A percentile compares a stretch with the other conserved stretches of the same genome.
Conservation (phyloP, 2,113 vertebrate genomes). For the Coptodon bakossiorum region DNA sequence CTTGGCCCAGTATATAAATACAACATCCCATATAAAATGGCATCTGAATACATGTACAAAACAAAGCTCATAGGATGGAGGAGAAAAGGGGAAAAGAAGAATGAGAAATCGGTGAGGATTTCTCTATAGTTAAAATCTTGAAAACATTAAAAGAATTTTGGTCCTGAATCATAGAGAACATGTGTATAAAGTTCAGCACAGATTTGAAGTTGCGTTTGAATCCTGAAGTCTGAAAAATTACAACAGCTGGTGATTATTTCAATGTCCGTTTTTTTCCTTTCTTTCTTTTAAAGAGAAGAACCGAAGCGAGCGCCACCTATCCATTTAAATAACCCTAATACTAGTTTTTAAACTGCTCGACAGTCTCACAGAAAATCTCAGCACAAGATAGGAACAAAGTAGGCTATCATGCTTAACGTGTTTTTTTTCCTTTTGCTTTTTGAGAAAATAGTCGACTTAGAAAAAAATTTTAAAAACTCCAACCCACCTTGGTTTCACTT, state of each 20-base stretch:
- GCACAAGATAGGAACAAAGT: constrained; percentile 88
- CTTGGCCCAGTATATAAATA: constrained; percentile 99
- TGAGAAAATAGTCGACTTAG: constrained; percentile 87
- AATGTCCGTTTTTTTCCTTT: constrained; percentile 37
- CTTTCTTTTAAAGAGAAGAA: constrained; percentile 77
- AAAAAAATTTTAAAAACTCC: constrained; percentile 64
- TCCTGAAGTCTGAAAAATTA: constrained; percentile 94
- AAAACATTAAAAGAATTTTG: constrained; percentile 90
- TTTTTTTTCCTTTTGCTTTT: constrained; percentile 72
- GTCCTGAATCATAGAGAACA: constrained; percentile 87
- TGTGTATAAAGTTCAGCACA: constrained; percentile 94
- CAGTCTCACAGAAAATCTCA: constrained; percentile 93
- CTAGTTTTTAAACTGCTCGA: constrained; percentile 89
- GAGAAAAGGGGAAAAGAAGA: constrained; percentile 29
- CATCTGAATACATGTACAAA: constrained; percentile 95
- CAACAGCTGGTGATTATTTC: constrained; percentile 87
- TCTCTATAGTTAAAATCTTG: constrained; percentile 79
- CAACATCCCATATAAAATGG: constrained; percentile 92
- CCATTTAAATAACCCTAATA: constrained; percentile 93
- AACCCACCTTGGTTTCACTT: constrained; percentile 82
- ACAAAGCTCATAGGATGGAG: constrained; percentile 80
- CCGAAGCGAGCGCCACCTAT: constrained; percentile 98
- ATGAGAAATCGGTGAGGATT: constrained; percentile 75
- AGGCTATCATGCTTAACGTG: constrained; percentile 82
- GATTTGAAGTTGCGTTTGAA: constrained; percentile 97